phyloP scores from a whole-genome alignment of 2,888 invertebrate genomes.

The Pyrrhia umbra region DNA sequence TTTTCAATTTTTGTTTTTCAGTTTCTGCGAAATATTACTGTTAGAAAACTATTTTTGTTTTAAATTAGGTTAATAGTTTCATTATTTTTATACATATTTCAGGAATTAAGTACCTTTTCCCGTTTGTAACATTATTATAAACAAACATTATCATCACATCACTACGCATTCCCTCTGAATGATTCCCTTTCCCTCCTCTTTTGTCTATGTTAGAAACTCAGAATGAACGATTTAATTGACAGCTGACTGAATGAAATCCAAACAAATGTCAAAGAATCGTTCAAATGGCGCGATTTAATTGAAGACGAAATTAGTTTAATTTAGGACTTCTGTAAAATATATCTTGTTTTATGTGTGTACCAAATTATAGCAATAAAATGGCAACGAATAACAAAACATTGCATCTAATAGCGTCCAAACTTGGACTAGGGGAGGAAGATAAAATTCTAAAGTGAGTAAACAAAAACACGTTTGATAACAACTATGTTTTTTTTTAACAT shows the following conservation, averaged over 20 bases:
- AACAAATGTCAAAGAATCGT: slow-evolving; percentile 35
- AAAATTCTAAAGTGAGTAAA: slow-evolving; percentile 80
- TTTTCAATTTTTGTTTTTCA: too few relatives aligned
- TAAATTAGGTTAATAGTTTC: too few relatives aligned
- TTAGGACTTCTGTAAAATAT: not conserved
- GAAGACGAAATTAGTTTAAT: not conserved
- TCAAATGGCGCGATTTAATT: slow-evolving; percentile 55
- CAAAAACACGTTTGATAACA: not conserved
- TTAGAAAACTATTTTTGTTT: too few relatives aligned
- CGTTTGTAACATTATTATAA: too few relatives aligned
- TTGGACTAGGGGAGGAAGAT: slow-evolving; percentile 80
- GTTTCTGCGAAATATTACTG: too few relatives aligned
- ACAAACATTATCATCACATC: not conserved
- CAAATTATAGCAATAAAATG: slow-evolving; percentile 63
- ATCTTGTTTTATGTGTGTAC: not conserved
- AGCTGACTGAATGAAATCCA: slow-evolving; percentile 39
- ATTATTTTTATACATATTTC: too few relatives aligned
- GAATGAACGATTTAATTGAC: slow-evolving; percentile 23
- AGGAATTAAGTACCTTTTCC: too few relatives aligned
- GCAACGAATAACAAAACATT: slow-evolving; percentile 77
- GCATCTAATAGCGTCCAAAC: slow-evolving; percentile 78
- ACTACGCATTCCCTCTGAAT: not conserved
- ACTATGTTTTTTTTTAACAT: not conserved
- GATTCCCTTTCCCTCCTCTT: slow-evolving; percentile 14
- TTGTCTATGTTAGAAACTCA: slow-evolving; percentile 35